Evolutionary conservation across 2,797 vertebrate species (phyloP), one percentile per base, ranked within the genome.

Genomic region (Muscicapa comitata): DNA sequence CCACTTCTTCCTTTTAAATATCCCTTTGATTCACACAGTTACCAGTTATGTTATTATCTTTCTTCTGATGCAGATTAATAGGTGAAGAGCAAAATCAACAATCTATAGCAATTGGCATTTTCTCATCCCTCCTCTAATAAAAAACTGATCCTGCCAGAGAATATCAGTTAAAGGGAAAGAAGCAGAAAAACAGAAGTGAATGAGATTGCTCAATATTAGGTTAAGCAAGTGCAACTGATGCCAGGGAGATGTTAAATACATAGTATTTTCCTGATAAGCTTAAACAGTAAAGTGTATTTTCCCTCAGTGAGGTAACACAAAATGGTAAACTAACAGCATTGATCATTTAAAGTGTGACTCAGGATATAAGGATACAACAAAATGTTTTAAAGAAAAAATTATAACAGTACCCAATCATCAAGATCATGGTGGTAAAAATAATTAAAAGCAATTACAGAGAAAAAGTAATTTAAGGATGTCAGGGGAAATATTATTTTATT

Each of bases 401-500:
- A 50, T 71, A 95, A 90, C 33, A 54, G 26, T 67, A 18, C 7
- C 47, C 38, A 79, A n/a, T 90, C 71, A 63, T 57, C 86, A 91
- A 86, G 51, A 7, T 7, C 29, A 48, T 43, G 11, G 1, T 3
- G 26, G 24, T 35, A 91, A 90, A 94, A 90, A 61, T 35, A 81
- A 78, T 78, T 80, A 92, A 65, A 86, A 43, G 7, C 20, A 77
- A 86, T 96, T 94, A 86, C 18, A 63, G 35, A 57, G 17, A 76
- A 91, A 61, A 66, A 84, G 31, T 50, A 45, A 87, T 81, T 91
- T 61, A 42, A 74, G 25, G 37, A 15, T 25, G 50, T 50, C 31
- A 55, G 67, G 63, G 75, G 55, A 96, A 96, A 33, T 37, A 73
- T 79, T 57, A 62, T 93, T 95, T 95, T 95, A 95, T 96, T 96